Percentiles rank a stretch among this genome's conserved stretches.
Conservation (phyloP, 2,888 invertebrate species). For the Oxyteleia sp. region DNA sequence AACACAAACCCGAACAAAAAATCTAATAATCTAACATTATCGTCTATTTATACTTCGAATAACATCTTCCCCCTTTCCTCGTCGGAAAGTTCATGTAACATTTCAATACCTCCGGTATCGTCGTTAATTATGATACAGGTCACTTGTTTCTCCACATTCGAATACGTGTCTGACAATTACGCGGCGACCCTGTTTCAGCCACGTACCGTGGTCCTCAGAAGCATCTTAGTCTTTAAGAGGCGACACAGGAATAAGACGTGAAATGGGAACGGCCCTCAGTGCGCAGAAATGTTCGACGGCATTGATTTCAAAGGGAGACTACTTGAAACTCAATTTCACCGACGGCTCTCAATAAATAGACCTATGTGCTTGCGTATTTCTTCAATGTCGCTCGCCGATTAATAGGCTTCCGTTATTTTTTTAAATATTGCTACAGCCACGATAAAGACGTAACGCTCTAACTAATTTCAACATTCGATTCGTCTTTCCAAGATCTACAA, state of each 20-base stretch:
- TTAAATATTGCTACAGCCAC: background rate
- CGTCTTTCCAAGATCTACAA: too few species aligned
- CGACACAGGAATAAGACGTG: slow-evolving; percentile 9
- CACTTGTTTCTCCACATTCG: slow-evolving; percentile 42
- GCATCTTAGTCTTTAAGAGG: slow-evolving; percentile 24
- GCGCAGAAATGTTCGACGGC: slow-evolving; percentile 4
- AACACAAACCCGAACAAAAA: too few species aligned
- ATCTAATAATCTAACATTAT: too few species aligned
- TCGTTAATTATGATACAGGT: slow-evolving; percentile 49
- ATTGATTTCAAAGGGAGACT: slow-evolving; percentile 9
- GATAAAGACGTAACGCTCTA: background rate
- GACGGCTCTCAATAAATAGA: background rate
- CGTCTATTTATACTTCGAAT: too few species aligned
- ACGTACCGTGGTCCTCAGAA: slow-evolving; percentile 34
- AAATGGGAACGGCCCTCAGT: slow-evolving; percentile 20
- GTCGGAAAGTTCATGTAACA: slow-evolving; percentile 29
- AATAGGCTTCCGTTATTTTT: background rate
- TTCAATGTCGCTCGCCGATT: background rate
- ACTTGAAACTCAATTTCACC: slow-evolving; percentile 5
- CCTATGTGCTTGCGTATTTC: background rate
- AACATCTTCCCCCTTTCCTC: too few species aligned
- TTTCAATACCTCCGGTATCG: slow-evolving; percentile 14
- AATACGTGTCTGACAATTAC: slow-evolving; percentile 45
- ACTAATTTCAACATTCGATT: too few species aligned
- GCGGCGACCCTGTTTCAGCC: slow-evolving; percentile 44